phyloP scores from a whole-genome alignment of 2,888 invertebrate genomes.

The Heliconius charithonia region DNA sequence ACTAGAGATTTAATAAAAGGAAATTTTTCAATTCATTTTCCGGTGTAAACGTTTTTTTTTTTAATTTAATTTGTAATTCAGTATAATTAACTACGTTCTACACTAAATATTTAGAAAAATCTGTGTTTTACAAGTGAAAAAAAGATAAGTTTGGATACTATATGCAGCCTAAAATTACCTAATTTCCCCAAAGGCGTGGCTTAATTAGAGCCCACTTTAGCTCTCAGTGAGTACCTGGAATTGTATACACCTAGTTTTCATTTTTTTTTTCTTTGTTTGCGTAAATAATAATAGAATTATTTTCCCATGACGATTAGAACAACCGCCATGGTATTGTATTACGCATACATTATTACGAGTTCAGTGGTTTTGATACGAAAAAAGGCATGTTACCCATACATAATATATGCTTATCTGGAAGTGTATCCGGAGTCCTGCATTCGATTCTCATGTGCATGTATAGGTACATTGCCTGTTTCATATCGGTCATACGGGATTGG shows the following conservation, averaged over 20 bases:
- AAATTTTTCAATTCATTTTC: no score
- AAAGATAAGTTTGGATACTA: background rate
- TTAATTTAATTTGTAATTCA: background rate
- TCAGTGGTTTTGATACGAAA: background rate
- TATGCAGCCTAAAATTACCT: slow-evolving; percentile 29
- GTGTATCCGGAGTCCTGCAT: slow-evolving; percentile 25
- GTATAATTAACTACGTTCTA: background rate
- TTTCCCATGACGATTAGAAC: slow-evolving; percentile 23
- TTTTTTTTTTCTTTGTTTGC: background rate
- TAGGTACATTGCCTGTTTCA: slow-evolving; percentile 31
- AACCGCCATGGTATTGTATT: slow-evolving; percentile 6
- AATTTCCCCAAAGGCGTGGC: slow-evolving; percentile 34
- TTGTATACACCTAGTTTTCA: background rate
- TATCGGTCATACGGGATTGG: slow-evolving; percentile 19
- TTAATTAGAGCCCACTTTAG: slow-evolving; percentile 35
- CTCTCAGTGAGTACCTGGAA: slow-evolving; percentile 37
- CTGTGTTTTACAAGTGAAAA: background rate
- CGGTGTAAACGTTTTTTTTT: no score
- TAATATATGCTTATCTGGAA: slow-evolving; percentile 28
- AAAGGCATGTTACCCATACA: background rate
- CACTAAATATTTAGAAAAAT: background rate
- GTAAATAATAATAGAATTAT: background rate
- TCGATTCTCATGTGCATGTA: slow-evolving; percentile 36
- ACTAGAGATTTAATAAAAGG: no score
- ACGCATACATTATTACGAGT: slow-evolving; percentile 1